phyloP scores from a whole-genome alignment of 2,113 vertebrate genomes.

The Macaca mulatta region DNA sequence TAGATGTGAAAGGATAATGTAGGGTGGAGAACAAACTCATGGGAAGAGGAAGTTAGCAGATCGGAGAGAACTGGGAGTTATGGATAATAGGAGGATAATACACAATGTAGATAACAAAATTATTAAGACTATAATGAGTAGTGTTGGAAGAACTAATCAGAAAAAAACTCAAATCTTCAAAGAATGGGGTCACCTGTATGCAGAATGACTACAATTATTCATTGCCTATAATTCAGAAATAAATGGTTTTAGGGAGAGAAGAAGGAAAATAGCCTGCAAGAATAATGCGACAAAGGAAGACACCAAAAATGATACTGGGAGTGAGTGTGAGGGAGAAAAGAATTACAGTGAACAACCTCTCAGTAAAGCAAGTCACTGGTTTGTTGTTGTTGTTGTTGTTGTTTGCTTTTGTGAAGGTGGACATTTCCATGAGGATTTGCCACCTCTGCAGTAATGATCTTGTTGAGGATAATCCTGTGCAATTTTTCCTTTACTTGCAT shows the following conservation, averaged over 20 bases:
- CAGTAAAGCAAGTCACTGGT: background rate
- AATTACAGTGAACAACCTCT: rapidly evolving
- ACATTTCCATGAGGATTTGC: background rate
- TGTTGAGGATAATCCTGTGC: background rate
- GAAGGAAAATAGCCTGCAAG: background rate
- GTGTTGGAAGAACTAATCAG: background rate
- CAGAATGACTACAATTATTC: background rate
- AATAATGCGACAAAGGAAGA: background rate
- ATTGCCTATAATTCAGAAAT: background rate
- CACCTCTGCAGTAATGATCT: background rate
- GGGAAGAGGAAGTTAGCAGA: background rate
- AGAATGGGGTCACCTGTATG: background rate
- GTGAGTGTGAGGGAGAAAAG: background rate
- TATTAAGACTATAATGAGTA: background rate
- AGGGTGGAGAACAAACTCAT: background rate
- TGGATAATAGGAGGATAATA: background rate
- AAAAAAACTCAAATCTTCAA: background rate
- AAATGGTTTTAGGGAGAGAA: background rate
- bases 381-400: background rate
- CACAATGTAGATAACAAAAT: background rate
- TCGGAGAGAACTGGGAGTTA: background rate
- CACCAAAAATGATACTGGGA: background rate
- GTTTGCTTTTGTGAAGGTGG: background rate
- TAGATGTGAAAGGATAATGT: background rate
- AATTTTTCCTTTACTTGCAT: background rate